A percentile compares a stretch with the other conserved stretches of the same genome.
phyloP scores from a whole-genome alignment of 53 echinoderm and acorn worm genomes.

The Glandiceps talaboti region DNA sequence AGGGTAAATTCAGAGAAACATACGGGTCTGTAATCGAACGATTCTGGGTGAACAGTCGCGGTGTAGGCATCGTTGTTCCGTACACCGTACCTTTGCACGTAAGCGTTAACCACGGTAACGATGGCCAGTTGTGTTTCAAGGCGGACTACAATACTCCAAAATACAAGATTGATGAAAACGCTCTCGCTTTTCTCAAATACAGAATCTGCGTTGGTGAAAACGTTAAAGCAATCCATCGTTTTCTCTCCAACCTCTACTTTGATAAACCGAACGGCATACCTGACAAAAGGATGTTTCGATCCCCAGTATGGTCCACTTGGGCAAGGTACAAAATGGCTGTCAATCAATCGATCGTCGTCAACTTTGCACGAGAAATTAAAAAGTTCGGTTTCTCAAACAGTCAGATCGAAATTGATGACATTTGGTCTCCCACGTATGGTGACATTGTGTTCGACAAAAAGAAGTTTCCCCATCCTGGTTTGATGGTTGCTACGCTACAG shows the following conservation, averaged over 20 bases:
- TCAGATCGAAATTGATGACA: constrained; percentile 76
- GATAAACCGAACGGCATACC: constrained; percentile 35
- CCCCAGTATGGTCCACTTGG: constrained; percentile 81
- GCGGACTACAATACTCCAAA: constrained; percentile 64
- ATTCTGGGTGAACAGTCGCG: constrained; percentile 73
- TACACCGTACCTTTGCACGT: constrained; percentile 67
- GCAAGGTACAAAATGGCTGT: constrained; percentile 42
- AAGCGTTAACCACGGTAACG: constrained; percentile 44
- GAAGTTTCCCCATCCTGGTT: constrained; percentile 50
- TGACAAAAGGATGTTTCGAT: constrained; percentile 53
- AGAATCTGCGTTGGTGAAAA: constrained; percentile 53
- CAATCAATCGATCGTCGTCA: constrained; percentile 34
- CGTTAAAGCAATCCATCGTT: constrained; percentile 44
- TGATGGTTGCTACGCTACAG: constrained; percentile 44
- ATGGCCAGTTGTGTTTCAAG: constrained; percentile 57
- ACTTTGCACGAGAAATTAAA: constrained; percentile 48
- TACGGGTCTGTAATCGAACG: constrained; percentile 75
- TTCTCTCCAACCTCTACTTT: constrained; percentile 36
- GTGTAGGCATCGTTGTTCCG: constrained; percentile 60
- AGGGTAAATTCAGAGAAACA: constrained; percentile 12
- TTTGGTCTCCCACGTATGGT: constrained; percentile 46
- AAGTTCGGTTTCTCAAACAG: constrained; percentile 38
- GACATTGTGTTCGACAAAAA: constrained; percentile 32
- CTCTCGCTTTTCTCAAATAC: constrained; percentile 47
- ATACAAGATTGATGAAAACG: constrained; percentile 29